Conservation (phyloP, 2,888 invertebrate species). For the Napeogenes sylphis region DNA sequence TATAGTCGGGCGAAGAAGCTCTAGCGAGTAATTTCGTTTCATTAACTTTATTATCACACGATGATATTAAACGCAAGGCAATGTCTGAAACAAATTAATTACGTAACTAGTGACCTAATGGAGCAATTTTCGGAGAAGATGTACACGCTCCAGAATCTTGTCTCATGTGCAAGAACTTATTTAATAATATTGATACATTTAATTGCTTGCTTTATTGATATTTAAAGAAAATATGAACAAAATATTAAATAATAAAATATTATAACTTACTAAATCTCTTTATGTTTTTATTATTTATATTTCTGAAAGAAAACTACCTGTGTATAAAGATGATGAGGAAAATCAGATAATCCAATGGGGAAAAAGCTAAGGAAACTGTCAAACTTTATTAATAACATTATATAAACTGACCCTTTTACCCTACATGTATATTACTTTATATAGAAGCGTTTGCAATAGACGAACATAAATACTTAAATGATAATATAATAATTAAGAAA, state of each 20-base stretch:
- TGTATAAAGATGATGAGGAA: background rate
- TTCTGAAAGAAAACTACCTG: background rate
- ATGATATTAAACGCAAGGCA: constrained; percentile 11
- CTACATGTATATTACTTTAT: background rate
- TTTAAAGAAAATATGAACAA: too few relatives aligned
- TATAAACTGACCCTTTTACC: background rate
- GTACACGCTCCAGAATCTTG: too few relatives aligned
- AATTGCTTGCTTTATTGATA: too few relatives aligned
- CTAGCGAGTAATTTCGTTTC: constrained; percentile 57
- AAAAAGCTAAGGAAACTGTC: constrained; percentile 15
- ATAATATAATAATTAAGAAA: background rate
- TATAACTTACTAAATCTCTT: too few relatives aligned
- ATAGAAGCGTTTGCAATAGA: background rate
- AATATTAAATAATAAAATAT: background rate
- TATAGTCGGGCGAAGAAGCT: constrained; percentile 7
- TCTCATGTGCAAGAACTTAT: background rate
- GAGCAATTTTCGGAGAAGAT: too few relatives aligned
- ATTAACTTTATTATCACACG: constrained; percentile 46
- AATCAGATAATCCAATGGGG: constrained; percentile 12
- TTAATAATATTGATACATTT: background rate
- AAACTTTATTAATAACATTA: constrained; percentile 20
- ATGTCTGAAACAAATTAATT: constrained; percentile 11
- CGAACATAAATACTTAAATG: background rate
- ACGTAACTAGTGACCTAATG: background rate
- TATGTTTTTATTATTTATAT: too few relatives aligned